Conservation (phyloP, 1,140 invertebrate genomes). For the Drosophila pectinifera region DNA sequence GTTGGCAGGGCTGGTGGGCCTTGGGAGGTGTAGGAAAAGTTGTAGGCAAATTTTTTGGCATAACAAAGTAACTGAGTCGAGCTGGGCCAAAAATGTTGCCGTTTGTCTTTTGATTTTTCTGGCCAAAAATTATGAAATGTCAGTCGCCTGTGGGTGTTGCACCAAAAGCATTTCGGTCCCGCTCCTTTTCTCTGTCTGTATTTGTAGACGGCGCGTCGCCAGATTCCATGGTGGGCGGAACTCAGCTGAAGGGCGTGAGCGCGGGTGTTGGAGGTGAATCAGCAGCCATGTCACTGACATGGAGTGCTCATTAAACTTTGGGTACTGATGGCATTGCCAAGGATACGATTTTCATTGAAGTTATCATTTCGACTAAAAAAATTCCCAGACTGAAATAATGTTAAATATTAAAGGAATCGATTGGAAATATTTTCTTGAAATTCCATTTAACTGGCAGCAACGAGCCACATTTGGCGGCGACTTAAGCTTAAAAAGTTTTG, state of each 20-base stretch:
- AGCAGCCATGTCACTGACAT: slow-evolving; percentile 50
- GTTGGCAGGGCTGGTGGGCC: slow-evolving; percentile 1
- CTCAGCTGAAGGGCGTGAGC: background rate
- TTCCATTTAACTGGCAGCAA: background rate
- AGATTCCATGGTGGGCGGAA: slow-evolving; percentile 15
- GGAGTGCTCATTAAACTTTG: slow-evolving; percentile 57
- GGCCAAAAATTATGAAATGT: slow-evolving; percentile 74
- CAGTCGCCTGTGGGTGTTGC: slow-evolving; percentile 65
- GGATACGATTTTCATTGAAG: background rate
- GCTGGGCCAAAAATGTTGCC: slow-evolving; percentile 46
- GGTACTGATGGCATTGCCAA: slow-evolving; percentile 12
- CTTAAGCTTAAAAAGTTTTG: background rate
- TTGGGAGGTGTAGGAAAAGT: slow-evolving; percentile 41
- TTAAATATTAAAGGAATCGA: too few relatives aligned
- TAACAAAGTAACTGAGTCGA: slow-evolving; percentile 58
- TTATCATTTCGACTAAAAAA: background rate
- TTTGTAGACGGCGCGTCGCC: slow-evolving; percentile 61
- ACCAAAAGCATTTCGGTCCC: slow-evolving; percentile 20
- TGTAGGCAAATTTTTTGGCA: slow-evolving; percentile 80
- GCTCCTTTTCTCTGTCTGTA: slow-evolving; percentile 28
- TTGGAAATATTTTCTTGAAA: background rate
- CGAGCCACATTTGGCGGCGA: too few relatives aligned
- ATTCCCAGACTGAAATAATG: too few relatives aligned
- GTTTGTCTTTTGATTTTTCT: slow-evolving; percentile 73
- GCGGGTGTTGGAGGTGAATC: background rate